Percentiles rank a stretch among this genome's conserved stretches.
Evolutionary conservation across 2,888 invertebrate genomes (phyloP).

Genomic region (Pterobdella sp.): DNA sequence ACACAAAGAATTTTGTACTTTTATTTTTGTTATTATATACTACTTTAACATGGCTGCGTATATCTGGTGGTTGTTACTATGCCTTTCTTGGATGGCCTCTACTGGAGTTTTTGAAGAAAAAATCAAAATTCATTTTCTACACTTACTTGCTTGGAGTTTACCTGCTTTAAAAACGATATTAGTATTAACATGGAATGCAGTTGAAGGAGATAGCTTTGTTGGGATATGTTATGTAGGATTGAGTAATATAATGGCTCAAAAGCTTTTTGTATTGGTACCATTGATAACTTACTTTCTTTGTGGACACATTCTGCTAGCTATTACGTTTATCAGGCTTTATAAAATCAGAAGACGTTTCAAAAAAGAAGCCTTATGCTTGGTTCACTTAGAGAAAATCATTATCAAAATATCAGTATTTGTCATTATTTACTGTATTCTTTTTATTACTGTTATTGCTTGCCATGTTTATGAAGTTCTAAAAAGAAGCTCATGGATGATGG

Average conservation of each 20-base stretch:
- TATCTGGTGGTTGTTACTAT: slow-evolving; percentile 91
- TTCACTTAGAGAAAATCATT: slow-evolving; percentile 89
- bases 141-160: slow-evolving; percentile 93
- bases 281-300: slow-evolving; percentile 79
- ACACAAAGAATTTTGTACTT: slow-evolving; percentile 65
- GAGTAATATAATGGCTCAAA: slow-evolving; percentile 71
- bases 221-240: slow-evolving; percentile 85
- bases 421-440: slow-evolving; percentile 88
- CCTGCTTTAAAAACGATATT: slow-evolving; percentile 91
- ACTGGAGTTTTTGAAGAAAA: slow-evolving; percentile 95
- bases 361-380: slow-evolving; percentile 63
- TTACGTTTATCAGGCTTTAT: slow-evolving; percentile 90
- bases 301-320: slow-evolving; percentile 81
- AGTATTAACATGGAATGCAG: slow-evolving; percentile 79
- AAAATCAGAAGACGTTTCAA: slow-evolving; percentile 93
- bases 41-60: slow-evolving; percentile 93
- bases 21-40: slow-evolving; percentile 81
- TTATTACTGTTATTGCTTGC: slow-evolving; percentile 82
- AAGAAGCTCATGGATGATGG: slow-evolving; percentile 83
- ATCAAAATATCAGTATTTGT: slow-evolving; percentile 82
- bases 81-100: slow-evolving; percentile 90
- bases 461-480: slow-evolving; percentile 85
- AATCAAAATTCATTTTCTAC: slow-evolving; percentile 91
- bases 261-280: slow-evolving; percentile 83
- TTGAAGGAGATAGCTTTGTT: slow-evolving; percentile 62